Evolutionary conservation across 2,888 invertebrate species (phyloP).

Genomic region (Zygaena filipendulae): DNA sequence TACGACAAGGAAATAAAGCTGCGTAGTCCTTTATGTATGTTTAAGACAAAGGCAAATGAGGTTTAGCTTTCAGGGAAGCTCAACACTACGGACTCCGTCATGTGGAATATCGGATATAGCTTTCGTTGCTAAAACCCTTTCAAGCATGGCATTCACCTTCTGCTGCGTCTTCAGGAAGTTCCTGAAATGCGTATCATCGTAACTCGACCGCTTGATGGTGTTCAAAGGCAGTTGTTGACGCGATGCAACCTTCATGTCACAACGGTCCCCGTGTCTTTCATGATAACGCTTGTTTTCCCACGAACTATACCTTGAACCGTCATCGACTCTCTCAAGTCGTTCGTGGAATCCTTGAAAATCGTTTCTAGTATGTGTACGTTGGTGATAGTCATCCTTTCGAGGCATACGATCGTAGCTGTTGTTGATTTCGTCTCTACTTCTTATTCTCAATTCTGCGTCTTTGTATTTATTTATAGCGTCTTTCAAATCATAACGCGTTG

Average conservation of each 20-base stretch:
- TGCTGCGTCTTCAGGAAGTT: constrained; percentile 48
- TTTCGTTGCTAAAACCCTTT: constrained; percentile 35
- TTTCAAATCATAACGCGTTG: background rate
- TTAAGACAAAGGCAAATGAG: no score
- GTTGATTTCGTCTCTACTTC: no score
- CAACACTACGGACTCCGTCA: no score
- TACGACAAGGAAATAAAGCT: no score
- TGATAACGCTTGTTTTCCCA: background rate
- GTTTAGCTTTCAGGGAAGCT: no score
- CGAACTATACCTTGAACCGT: constrained; percentile 7
- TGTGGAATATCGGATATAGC: constrained; percentile 33
- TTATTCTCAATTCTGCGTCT: no score
- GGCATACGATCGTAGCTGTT: background rate
- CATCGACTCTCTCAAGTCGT: constrained; percentile 25
- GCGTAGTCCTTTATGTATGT: no score
- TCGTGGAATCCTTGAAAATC: constrained; percentile 29
- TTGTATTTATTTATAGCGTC: background rate
- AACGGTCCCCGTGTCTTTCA: constrained; percentile 10
- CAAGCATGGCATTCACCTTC: constrained; percentile 50
- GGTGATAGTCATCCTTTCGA: background rate
- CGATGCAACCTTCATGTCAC: constrained; percentile 23
- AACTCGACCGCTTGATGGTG: constrained; percentile 22
- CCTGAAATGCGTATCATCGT: constrained; percentile 38
- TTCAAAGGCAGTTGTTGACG: constrained; percentile 35
- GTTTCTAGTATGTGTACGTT: background rate